Evolutionary conservation across 2,113 vertebrate species (phyloP).

Genomic region (Melanocharis versteri): DNA sequence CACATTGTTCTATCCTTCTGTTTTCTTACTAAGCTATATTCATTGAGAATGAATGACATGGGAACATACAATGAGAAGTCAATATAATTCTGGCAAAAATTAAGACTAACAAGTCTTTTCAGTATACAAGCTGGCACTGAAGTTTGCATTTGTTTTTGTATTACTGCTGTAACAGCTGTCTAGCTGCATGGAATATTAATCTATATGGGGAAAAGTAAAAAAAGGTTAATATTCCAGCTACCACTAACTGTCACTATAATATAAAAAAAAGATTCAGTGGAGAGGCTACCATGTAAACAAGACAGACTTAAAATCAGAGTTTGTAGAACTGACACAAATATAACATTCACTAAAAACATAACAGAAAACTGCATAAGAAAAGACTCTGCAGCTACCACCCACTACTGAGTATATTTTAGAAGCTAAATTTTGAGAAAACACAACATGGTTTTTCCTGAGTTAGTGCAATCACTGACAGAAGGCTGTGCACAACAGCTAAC

Average conservation of each 20-base stretch:
- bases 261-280: not conserved
- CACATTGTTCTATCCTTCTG: not conserved
- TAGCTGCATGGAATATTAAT: not conserved
- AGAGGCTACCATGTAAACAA: not conserved
- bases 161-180: not conserved
- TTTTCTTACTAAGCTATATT: not conserved
- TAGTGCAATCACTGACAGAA: not conserved
- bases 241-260: not conserved
- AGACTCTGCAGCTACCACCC: not conserved
- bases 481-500: not conserved
- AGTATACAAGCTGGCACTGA: not conserved
- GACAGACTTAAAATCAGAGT: not conserved
- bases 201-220: not conserved
- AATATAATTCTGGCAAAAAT: conserved; percentile 7
- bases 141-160: not conserved
- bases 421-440: not conserved
- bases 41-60: not conserved
- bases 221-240: not conserved
- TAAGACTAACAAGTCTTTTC: not conserved
- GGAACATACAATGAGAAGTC: not conserved
- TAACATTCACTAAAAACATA: not conserved
- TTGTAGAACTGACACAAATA: not conserved
- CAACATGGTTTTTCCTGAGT: not conserved
- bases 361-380: not conserved
- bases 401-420: not conserved